Base-by-base conservation (phyloP, 2,888 invertebrate species). In the Pristionchus exspectatus region DNA sequence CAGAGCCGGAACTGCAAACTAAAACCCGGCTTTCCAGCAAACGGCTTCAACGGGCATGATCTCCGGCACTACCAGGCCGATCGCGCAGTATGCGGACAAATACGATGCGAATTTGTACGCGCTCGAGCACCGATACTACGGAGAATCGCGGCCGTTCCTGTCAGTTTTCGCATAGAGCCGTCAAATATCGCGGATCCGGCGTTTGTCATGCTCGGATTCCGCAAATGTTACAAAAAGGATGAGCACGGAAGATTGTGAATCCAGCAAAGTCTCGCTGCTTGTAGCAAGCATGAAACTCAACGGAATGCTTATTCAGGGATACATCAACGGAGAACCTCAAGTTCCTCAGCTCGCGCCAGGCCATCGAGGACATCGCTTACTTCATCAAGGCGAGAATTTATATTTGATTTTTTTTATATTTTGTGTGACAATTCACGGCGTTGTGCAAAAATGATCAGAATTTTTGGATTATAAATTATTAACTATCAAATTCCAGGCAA, bases 51-150 rank as follows among this genome's bases (percentile, higher is more conserved):
- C 59, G 3, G 44, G 27, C 21, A 38, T 30, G 77, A 88, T 88
- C 63, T 24, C 77, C 33, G 88, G 88, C n/a, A 50, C 24, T 1
- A 44, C 38, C 24, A 85, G 50, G 54, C 84, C 88, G 27, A 56
- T 88, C 33, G 38, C 33, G n/a, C 54, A 33, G 30, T 88, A 88
- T 63, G 98, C 97, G 0, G 96, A 97, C 93, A 96, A 96, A 92
- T 97, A 97, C 95, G 97, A 97, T 77, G 98, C 98, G 0, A 96
- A 98, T 69, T 97, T 97, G 93, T 97, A 98, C 91, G 97, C 97
- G 95, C 95, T 98, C 91, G 98, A 98, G 95, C 98, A 98, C 95
- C 96, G 98, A 90, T 98, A 96, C 96, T 98, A 98, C 96, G 98
- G 98, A 89, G 96, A 97, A 95, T 98, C 98, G 95, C 97, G 97